A percentile compares a stretch with the other conserved stretches of the same genome.
phyloP scores from a whole-genome alignment of 2,888 invertebrate genomes.

The Automeris io region DNA sequence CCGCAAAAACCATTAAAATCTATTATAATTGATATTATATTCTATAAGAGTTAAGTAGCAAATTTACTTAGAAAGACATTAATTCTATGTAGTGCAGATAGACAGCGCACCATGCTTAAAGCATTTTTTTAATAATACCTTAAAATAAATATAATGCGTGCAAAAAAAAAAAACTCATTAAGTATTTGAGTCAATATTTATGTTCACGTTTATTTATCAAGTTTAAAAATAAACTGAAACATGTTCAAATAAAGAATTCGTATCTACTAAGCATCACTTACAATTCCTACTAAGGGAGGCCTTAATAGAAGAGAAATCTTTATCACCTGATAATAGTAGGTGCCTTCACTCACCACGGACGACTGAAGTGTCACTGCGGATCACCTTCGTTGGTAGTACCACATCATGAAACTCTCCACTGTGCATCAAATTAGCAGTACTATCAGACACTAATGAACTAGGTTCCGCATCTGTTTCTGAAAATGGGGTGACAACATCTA shows the following conservation, averaged over 20 bases:
- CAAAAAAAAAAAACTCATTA: no score
- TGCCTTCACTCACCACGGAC: constrained; percentile 76
- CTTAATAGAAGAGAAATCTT: constrained; percentile 60
- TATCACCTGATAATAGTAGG: constrained; percentile 74
- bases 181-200: no score
- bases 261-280: constrained; percentile 6
- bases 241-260: neutral
- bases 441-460: constrained; percentile 20
- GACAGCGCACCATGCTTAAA: no score
- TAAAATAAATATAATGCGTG: no score
- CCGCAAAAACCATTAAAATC: no score
- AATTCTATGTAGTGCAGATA: no score
- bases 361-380: constrained; percentile 60
- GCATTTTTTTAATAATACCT: no score
- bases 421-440: constrained; percentile 46
- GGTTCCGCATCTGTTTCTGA: constrained; percentile 20
- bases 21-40: no score
- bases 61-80: no score
- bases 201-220: no score
- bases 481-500: constrained; percentile 58
- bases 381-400: constrained; percentile 62
- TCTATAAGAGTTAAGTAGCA: no score
- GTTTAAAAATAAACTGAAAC: neutral
- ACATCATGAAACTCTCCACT: constrained; percentile 76
- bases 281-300: constrained; percentile 2